phyloP scores from a whole-genome alignment of 2,113 vertebrate species.

The Silurus meridionalis region DNA sequence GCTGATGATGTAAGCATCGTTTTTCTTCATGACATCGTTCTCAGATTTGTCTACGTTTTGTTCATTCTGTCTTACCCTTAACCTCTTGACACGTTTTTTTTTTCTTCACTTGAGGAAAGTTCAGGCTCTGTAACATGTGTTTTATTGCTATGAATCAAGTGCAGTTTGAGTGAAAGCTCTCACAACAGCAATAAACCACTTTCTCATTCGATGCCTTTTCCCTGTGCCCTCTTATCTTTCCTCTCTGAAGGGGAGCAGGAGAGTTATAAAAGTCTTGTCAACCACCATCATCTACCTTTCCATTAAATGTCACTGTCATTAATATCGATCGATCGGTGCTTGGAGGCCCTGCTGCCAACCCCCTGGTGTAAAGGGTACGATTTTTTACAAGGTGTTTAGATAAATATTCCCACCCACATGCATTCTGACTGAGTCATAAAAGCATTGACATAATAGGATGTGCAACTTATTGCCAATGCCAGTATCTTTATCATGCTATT shows the following conservation, averaged over 20 bases:
- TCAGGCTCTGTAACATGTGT: slow-evolving; percentile 51
- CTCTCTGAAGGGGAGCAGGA: slow-evolving; percentile 17
- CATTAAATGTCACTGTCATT: slow-evolving; percentile 63
- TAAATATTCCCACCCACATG: slow-evolving; percentile 11
- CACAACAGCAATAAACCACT: slow-evolving; percentile 54
- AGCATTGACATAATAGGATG: not conserved
- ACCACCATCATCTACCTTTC: slow-evolving; percentile 53
- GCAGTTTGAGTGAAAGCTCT: slow-evolving; percentile 53
- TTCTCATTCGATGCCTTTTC: slow-evolving; percentile 50
- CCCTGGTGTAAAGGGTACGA: slow-evolving; percentile 41
- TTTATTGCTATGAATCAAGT: slow-evolving; percentile 51
- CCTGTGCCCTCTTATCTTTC: slow-evolving; percentile 40
- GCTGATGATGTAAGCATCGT: not conserved
- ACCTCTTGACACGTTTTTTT: not conserved
- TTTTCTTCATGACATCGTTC: not conserved
- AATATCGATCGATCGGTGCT: slow-evolving; percentile 56
- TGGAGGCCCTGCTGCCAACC: slow-evolving; percentile 34
- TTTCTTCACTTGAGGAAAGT: slow-evolving; percentile 38
- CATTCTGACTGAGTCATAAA: not conserved
- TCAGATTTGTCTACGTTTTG: not conserved
- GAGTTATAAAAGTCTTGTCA: slow-evolving; percentile 34
- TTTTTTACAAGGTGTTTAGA: slow-evolving; percentile 45
- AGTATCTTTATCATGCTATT: not conserved
- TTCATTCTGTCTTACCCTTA: not conserved
- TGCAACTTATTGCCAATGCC: not conserved